phyloP scores from a whole-genome alignment of 53 echinoderm and acorn worm genomes.

The Pentamera pediparva region DNA sequence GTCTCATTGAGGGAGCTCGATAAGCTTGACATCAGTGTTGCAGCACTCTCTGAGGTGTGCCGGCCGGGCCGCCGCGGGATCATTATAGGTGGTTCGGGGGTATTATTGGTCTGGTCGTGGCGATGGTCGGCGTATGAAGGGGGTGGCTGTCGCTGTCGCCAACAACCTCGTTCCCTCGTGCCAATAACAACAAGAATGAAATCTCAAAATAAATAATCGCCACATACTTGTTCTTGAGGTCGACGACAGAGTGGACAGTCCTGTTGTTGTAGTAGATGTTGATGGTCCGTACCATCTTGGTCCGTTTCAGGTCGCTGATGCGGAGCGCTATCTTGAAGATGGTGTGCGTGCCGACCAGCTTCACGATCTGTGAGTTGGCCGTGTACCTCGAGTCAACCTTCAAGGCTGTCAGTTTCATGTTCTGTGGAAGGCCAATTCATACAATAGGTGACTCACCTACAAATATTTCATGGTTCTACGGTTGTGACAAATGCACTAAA shows the following conservation, averaged over 20 bases:
- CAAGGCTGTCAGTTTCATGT: constrained; percentile 90
- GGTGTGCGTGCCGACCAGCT: constrained; percentile 95
- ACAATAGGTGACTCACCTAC: no score
- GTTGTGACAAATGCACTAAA: no score
- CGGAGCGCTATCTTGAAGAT: constrained; percentile 90
- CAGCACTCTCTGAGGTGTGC: no score
- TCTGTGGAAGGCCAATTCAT: constrained; percentile 38
- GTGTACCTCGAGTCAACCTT: constrained; percentile 97
- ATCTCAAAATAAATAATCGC: neutral
- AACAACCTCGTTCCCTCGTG: no score
- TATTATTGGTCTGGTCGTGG: no score
- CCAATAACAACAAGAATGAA: neutral
- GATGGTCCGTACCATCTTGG: constrained; percentile 97
- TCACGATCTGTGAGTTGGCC: constrained; percentile 97
- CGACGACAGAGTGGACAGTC: constrained; percentile 97
- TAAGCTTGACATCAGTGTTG: no score
- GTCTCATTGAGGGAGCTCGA: no score
- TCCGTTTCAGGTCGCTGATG: constrained; percentile 96
- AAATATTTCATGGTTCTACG: no score
- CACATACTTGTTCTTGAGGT: constrained; percentile 99
- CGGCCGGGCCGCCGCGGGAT: no score
- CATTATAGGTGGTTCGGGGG: no score
- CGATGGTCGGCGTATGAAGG: no score
- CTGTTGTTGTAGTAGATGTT: constrained; percentile 99
- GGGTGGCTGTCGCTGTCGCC: no score